Conservation (phyloP, 2,797 vertebrate genomes). For the Sebastes reedi region DNA sequence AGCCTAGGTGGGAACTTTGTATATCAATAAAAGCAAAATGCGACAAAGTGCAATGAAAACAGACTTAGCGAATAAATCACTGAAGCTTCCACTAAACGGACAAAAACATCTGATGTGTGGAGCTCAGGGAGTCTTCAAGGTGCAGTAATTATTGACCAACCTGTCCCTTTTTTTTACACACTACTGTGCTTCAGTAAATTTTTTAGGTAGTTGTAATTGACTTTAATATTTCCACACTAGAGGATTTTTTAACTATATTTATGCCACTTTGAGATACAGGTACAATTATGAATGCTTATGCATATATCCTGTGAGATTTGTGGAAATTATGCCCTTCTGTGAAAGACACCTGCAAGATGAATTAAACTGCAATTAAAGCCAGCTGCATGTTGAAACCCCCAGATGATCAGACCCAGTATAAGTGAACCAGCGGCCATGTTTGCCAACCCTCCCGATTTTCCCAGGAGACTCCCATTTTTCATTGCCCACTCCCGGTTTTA, state of each 20-base stretch:
- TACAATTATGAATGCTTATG: not conserved
- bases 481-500: not conserved
- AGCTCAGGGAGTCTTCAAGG: not conserved
- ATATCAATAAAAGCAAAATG: not conserved
- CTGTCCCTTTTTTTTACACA: not conserved
- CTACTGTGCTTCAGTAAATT: not conserved
- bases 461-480: not conserved
- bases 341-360: conserved; percentile 34
- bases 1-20: not conserved
- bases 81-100: not conserved
- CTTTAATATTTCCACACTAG: not conserved
- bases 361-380: conserved; percentile 40
- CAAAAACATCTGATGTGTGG: not conserved
- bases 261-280: not conserved
- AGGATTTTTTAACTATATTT: conserved; percentile 4
- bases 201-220: not conserved
- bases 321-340: conserved; percentile 15
- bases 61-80: not conserved
- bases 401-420: not conserved
- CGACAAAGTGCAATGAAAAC: not conserved
- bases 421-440: not conserved
- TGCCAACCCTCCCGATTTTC: not conserved
- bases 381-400: conserved; percentile 13
- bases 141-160: not conserved
- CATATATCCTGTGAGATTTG: not conserved